These are phyloP conservation scores for Eupleurogrammus muticus DNA, from an alignment of 2,797 vertebrate species.

Conservation along the genomic window DNA sequence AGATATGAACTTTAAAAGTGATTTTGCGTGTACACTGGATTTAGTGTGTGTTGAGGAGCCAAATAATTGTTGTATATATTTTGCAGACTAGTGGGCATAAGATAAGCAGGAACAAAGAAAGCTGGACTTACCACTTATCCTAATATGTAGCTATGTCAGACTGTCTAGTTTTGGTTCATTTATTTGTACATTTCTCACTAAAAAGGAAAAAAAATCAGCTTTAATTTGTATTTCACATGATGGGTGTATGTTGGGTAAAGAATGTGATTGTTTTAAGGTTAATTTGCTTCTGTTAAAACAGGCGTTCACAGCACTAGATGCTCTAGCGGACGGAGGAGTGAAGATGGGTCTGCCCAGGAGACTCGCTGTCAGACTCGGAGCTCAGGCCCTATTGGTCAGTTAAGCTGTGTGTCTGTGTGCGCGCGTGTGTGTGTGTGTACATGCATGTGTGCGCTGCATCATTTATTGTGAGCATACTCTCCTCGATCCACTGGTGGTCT, in stretches of 20 bases:
- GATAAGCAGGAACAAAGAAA: too few relatives aligned
- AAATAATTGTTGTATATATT: background rate
- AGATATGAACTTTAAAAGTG: slow-evolving; percentile 5
- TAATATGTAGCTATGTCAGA: background rate
- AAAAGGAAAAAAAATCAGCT: too few relatives aligned
- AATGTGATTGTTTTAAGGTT: background rate
- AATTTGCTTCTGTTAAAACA: slow-evolving; percentile 60
- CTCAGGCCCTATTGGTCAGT: slow-evolving; percentile 96
- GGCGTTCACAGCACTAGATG: slow-evolving; percentile 96
- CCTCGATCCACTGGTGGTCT: slow-evolving; percentile 2
- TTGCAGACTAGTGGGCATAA: background rate
- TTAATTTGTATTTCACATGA: background rate
- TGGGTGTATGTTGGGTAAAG: background rate
- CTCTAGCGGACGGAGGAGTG: slow-evolving; percentile 95
- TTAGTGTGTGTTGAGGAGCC: background rate
- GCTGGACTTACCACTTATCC: background rate
- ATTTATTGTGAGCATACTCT: slow-evolving; percentile 8
- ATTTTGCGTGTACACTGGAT: background rate
- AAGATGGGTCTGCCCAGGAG: slow-evolving; percentile 97
- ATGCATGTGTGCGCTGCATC: slow-evolving; percentile 1
- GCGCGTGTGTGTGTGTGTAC: background rate
- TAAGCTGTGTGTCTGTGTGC: slow-evolving; percentile 2
- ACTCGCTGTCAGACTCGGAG: slow-evolving; percentile 92
- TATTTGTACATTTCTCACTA: too few relatives aligned
- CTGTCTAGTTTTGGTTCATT: too few relatives aligned